A percentile compares a stretch with the other conserved stretches of the same genome.
Conservation (phyloP, 2,888 invertebrate species). For the Linnaemya tessellans region DNA sequence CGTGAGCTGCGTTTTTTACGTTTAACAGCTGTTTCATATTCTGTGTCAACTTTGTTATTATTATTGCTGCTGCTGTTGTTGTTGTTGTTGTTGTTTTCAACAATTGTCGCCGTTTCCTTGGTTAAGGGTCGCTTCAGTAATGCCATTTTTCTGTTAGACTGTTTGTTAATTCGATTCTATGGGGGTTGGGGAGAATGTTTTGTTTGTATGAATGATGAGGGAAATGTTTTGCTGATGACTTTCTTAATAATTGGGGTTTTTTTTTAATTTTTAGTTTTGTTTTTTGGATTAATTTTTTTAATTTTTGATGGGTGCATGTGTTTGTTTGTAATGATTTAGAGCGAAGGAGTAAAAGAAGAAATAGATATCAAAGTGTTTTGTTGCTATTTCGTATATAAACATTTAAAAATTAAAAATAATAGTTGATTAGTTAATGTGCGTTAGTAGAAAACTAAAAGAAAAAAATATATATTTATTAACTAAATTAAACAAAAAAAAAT, state of each 20-base stretch:
- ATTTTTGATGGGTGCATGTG: slow-evolving; percentile 30
- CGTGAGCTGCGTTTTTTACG: slow-evolving; percentile 82
- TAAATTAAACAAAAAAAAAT: neutral
- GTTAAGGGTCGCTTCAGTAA: slow-evolving; percentile 82
- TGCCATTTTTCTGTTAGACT: slow-evolving; percentile 77
- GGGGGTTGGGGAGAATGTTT: slow-evolving; percentile 2
- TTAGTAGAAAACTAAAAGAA: neutral
- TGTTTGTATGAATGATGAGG: slow-evolving; percentile 42
- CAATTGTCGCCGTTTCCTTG: slow-evolving; percentile 80
- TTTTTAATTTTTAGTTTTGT: neutral
- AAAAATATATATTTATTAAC: neutral
- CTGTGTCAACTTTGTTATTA: slow-evolving; percentile 76
- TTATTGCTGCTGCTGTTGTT: slow-evolving; percentile 72
- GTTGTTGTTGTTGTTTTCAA: slow-evolving; percentile 77
- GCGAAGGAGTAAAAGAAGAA: slow-evolving; percentile 56
- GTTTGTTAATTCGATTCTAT: slow-evolving; percentile 25
- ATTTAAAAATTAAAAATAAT: neutral
- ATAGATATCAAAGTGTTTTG: slow-evolving; percentile 14
- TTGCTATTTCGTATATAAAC: neutral
- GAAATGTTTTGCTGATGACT: slow-evolving; percentile 37
- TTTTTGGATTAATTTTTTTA: slow-evolving; percentile 36
- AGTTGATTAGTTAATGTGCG: neutral
- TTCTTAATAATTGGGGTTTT: slow-evolving; percentile 24
- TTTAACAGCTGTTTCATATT: slow-evolving; percentile 81
- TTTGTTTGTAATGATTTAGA: slow-evolving; percentile 13